Percentiles rank a stretch among this genome's conserved stretches.
These are phyloP conservation scores for Zaprionus capensis DNA, from an alignment of 1,140 invertebrate genomes.

Conservation along the genomic window DNA sequence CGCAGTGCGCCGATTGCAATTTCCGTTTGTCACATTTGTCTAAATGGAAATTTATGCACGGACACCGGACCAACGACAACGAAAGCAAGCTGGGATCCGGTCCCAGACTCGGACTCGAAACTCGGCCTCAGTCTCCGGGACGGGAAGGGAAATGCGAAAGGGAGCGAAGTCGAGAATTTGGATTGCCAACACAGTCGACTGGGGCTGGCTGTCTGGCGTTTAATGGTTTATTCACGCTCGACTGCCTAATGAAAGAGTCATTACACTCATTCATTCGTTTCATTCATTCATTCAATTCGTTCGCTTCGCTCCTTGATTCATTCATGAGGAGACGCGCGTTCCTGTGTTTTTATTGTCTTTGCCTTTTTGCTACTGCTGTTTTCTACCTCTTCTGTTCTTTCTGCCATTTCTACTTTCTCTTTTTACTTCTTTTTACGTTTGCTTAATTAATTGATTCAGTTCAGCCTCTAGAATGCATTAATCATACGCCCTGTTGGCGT, in stretches of 20 bases:
- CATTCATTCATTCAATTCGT: slow-evolving; percentile 73
- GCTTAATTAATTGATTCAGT: slow-evolving; percentile 73
- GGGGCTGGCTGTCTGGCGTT: slow-evolving; percentile 26
- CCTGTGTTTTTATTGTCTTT: slow-evolving; percentile 28
- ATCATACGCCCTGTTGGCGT: slow-evolving; percentile 65
- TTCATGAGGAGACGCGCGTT: slow-evolving; percentile 55
- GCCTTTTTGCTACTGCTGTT: neutral
- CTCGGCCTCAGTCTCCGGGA: neutral
- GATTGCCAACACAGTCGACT: too few relatives aligned
- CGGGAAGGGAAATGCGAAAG: neutral
- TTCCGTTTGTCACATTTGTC: slow-evolving; percentile 81
- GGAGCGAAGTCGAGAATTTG: neutral
- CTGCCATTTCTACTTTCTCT: neutral
- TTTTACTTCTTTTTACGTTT: slow-evolving; percentile 47
- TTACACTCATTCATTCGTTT: slow-evolving; percentile 76
- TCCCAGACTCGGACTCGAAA: neutral
- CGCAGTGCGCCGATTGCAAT: slow-evolving; percentile 69
- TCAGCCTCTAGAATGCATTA: slow-evolving; percentile 54
- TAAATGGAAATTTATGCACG: slow-evolving; percentile 80
- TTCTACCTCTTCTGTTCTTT: neutral
- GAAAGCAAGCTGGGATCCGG: neutral
- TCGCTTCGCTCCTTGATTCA: slow-evolving; percentile 51
- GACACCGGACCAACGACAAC: slow-evolving; percentile 20
- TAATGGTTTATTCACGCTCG: slow-evolving; percentile 77
- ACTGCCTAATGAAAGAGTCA: slow-evolving; percentile 77